A percentile compares a stretch with the other conserved stretches of the same genome.
Conservation (phyloP, 2,797 vertebrate species). For the Eulemur rubriventer region DNA sequence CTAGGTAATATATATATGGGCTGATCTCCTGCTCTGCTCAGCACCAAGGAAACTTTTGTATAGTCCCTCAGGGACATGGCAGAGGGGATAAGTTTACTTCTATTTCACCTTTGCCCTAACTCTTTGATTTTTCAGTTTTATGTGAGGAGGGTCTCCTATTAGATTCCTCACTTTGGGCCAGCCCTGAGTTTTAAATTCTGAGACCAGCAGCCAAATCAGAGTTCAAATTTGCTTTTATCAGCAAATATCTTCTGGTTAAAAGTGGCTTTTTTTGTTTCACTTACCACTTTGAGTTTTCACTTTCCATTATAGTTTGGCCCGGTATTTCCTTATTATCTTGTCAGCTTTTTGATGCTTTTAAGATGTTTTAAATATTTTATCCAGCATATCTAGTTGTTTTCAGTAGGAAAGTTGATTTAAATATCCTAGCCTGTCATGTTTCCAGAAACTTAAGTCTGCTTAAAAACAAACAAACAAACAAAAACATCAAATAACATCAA, state of each 20-base stretch:
- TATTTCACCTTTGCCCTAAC: neutral
- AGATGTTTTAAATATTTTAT: slow-evolving; percentile 67
- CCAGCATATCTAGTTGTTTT: slow-evolving; percentile 62
- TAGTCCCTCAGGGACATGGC: neutral
- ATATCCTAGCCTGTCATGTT: slow-evolving; percentile 22
- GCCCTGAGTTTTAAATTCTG: neutral
- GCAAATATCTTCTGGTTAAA: slow-evolving; percentile 49
- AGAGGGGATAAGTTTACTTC: neutral
- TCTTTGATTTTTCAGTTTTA: slow-evolving; percentile 14
- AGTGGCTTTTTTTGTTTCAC: neutral
- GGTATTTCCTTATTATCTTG: slow-evolving; percentile 34
- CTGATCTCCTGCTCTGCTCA: neutral
- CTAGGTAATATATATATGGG: neutral
- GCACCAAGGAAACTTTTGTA: neutral
- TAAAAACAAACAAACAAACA: neutral
- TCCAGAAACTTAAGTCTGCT: neutral
- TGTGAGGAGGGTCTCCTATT: neutral
- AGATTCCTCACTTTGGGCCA: neutral
- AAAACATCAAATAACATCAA: neutral
- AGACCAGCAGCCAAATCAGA: slow-evolving; percentile 1
- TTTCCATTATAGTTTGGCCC: slow-evolving; percentile 51
- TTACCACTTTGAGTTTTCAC: slow-evolving; percentile 45
- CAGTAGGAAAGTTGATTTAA: slow-evolving; percentile 58
- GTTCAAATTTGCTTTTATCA: slow-evolving; percentile 46
- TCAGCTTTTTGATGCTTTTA: slow-evolving; percentile 62